A percentile compares a stretch with the other conserved stretches of the same genome.
Evolutionary conservation across 2,888 invertebrate genomes (phyloP).

Genomic region (Drosophila leonis): DNA sequence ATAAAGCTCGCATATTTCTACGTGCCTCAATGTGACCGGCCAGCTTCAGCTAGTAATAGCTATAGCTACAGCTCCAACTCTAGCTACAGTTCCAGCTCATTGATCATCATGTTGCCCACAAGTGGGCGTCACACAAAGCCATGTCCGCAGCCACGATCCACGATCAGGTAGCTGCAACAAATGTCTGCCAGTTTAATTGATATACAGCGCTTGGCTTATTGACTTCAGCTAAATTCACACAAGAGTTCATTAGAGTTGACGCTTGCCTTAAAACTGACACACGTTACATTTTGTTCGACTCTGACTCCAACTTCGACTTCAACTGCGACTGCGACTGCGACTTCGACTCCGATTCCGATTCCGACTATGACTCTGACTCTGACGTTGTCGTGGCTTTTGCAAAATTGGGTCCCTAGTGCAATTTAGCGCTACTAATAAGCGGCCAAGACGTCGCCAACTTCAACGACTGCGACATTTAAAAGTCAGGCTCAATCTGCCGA

Average conservation of each 20-base stretch:
- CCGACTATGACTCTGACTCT: constrained; percentile 29
- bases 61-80: not conserved
- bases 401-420: constrained; percentile 83
- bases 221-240: constrained; percentile 81
- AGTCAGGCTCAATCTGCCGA: constrained; percentile 81
- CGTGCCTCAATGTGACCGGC: constrained; percentile 74
- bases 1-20: constrained; percentile 74
- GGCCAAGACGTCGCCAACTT: constrained; percentile 76
- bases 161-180: constrained; percentile 44
- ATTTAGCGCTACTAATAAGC: constrained; percentile 80
- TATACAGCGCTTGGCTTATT: constrained; percentile 77
- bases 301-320: constrained; percentile 17
- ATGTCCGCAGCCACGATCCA: constrained; percentile 30
- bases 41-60: constrained; percentile 21
- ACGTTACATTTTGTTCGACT: constrained; percentile 76
- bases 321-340: constrained; percentile 33
- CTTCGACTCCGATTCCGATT: constrained; percentile 23
- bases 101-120: constrained; percentile 69
- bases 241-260: constrained; percentile 82
- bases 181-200: constrained; percentile 77
- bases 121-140: constrained; percentile 69
- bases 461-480: constrained; percentile 75
- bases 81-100: constrained; percentile 43
- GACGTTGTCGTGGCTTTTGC: constrained; percentile 69
- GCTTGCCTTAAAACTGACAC: constrained; percentile 82